phyloP scores from a whole-genome alignment of 2,113 vertebrate genomes.

The Malurus elegans region DNA sequence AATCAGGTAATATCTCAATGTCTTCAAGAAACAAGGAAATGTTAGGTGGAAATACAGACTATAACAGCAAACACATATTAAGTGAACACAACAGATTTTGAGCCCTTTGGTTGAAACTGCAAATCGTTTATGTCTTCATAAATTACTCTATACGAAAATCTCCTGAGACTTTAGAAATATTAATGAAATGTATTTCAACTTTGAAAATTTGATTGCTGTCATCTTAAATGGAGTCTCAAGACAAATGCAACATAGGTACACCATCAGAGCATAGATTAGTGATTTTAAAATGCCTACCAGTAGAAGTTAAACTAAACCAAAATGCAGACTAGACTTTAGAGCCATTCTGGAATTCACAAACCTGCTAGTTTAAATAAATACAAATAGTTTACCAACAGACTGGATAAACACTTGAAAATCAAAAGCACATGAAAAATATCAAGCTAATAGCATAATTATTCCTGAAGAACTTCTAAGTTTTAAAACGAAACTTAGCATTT shows the following conservation, averaged over 20 bases:
- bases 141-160: background rate
- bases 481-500: background rate
- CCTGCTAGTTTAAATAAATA: background rate
- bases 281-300: background rate
- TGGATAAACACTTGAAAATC: background rate
- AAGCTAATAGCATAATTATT: background rate
- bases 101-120: background rate
- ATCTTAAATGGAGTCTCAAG: background rate
- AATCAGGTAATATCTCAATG: background rate
- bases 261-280: background rate
- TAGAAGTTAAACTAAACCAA: background rate
- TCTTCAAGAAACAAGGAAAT: background rate
- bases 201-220: background rate
- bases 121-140: background rate
- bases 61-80: background rate
- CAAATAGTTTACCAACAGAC: background rate
- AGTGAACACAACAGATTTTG: background rate
- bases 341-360: background rate
- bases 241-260: background rate
- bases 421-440: background rate
- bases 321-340: background rate
- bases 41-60: background rate
- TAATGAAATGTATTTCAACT: background rate
- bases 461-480: background rate
- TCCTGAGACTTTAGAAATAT: background rate